Evolutionary conservation across 2,797 vertebrate genomes (phyloP).

Genomic region (Oreonectes daqikongensis): DNA sequence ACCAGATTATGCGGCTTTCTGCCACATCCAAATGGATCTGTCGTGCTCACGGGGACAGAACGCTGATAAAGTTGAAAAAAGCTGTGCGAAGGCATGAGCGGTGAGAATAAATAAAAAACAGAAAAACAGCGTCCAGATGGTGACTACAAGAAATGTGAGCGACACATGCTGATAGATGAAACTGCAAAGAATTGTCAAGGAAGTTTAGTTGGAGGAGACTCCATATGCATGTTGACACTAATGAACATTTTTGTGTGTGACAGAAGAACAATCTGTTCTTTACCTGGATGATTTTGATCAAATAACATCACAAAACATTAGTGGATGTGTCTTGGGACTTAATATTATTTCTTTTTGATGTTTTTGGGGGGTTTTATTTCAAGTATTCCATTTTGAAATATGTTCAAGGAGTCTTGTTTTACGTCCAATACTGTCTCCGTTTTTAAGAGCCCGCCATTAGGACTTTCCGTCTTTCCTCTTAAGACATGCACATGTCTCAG

Average conservation of each 20-base stretch:
- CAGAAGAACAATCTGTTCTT: neutral
- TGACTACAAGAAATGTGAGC: neutral
- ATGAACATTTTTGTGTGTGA: neutral
- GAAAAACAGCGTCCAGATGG: neutral
- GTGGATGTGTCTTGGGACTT: neutral
- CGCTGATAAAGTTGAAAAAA: neutral
- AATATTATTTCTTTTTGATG: neutral
- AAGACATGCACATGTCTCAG: constrained; percentile 16
- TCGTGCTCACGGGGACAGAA: neutral
- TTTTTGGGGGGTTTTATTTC: too few species aligned
- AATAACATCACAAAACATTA: neutral
- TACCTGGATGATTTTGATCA: neutral
- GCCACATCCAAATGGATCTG: constrained; percentile 37
- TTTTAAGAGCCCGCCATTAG: neutral
- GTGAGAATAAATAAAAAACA: constrained; percentile 21
- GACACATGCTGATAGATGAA: neutral
- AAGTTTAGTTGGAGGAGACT: neutral
- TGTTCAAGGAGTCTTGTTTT: too few species aligned
- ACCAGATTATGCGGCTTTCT: constrained; percentile 36
- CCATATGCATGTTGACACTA: neutral
- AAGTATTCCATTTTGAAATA: too few species aligned
- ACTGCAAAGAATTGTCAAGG: neutral
- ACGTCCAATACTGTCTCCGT: too few species aligned
- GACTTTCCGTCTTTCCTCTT: constrained; percentile 26
- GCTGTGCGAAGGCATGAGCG: neutral